Evolutionary conservation across 2,797 vertebrate species (phyloP).

Genomic region (Myotis myotis): DNA sequence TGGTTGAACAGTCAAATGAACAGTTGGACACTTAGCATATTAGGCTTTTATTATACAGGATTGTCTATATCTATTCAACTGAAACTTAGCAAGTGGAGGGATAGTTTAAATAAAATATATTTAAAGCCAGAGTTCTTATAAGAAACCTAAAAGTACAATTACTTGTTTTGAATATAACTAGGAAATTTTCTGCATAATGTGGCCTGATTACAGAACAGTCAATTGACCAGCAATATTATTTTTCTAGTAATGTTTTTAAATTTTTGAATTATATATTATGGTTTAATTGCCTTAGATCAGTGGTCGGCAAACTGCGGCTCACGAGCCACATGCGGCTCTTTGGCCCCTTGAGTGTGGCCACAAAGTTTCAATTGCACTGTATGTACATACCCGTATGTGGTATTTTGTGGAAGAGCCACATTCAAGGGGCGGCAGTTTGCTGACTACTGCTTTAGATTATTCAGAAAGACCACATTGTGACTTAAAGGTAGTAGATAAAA

Average conservation of each 20-base stretch:
- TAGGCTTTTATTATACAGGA: too few species aligned
- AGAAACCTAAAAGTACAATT: neutral
- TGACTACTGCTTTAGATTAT: neutral
- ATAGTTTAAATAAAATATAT: constrained; percentile 42
- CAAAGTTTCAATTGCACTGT: too few species aligned
- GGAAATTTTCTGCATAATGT: neutral
- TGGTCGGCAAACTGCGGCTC: too few species aligned
- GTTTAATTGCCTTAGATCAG: neutral
- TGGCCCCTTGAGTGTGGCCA: too few species aligned
- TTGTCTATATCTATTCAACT: neutral
- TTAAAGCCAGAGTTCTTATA: neutral
- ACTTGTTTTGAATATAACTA: neutral
- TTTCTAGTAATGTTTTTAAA: neutral
- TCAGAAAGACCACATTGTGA: neutral
- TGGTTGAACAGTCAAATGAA: too few species aligned
- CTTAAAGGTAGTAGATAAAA: neutral
- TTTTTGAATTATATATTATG: neutral
- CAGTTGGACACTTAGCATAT: too few species aligned
- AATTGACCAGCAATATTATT: neutral
- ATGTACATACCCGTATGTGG: too few species aligned
- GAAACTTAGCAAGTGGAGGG: neutral
- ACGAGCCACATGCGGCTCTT: too few species aligned
- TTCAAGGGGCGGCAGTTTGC: too few species aligned
- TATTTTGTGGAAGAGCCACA: too few species aligned
- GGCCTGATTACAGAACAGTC: neutral